Base-by-base conservation (phyloP, 1,140 invertebrate species). In the Brachionus plicatilis region DNA sequence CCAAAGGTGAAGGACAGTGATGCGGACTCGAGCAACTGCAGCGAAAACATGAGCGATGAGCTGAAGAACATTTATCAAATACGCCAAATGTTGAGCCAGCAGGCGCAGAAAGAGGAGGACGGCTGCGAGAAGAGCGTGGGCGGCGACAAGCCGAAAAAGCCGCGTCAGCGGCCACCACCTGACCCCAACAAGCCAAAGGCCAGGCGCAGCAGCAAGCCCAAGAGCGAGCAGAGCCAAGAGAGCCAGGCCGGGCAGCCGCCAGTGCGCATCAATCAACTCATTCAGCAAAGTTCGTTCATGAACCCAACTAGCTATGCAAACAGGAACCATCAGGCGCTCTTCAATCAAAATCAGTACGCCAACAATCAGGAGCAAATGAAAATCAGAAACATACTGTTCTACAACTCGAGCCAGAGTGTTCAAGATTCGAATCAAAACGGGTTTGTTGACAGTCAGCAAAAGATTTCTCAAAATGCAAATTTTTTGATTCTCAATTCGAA, bases 361-460 rank as follows among this genome's bases (percentile, higher is more conserved):
- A 72, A 72, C 33, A 72, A 43, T 43, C 68, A 72, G n/a, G 68
- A 72, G 24, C 68, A 72, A 43, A 72, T 72, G 68, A 72, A 72
- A 43, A 72, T 72, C 45, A 72, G 68, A 17, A 72, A 72, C 33
- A 72, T 72, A 3, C 41, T 72, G 12, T 72, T 41, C 41, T 72
- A 37, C 8, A 41, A 72, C 45, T 72, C 68, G 17, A 72, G 43
- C n/a, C 37, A 37, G 45, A 72, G 43, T 72, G 12, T 14, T 17
- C 68, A 72, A 41, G 33, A 72, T 14, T n/a, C 12, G 45, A 72
- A 17, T 17, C 14, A 11, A 20, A 41, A 41, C 8, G 68, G 68
- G 8, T 72, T 17, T n/a, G 43, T 72, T 3, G 68, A 72, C 12
- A 37, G 20, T 20, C 68, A 72, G 20, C 68, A 72, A 20, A 72